Conservation (phyloP, 2,888 invertebrate species). For the Ophraella communa region DNA sequence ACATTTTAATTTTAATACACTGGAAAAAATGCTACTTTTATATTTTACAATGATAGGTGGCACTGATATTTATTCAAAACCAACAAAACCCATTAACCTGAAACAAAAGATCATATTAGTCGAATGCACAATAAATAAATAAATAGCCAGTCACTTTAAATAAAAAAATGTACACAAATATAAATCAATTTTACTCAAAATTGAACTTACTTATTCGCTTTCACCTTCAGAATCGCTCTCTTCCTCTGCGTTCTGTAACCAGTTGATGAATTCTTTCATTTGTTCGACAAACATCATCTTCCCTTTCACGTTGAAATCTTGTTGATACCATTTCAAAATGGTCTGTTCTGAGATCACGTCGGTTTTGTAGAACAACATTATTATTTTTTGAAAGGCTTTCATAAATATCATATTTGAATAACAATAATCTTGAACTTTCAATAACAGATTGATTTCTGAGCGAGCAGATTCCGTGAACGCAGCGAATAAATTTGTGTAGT, state of each 20-base stretch:
- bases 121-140: background rate
- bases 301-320: slow-evolving; percentile 90
- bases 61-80: slow-evolving; percentile 53
- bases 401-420: slow-evolving; percentile 99
- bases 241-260: slow-evolving; percentile 97
- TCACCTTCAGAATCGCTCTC: slow-evolving; percentile 68
- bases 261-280: slow-evolving; percentile 97
- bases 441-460: slow-evolving; percentile 86
- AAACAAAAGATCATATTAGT: slow-evolving; percentile 35
- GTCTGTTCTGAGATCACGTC: slow-evolving; percentile 95
- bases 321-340: slow-evolving; percentile 96
- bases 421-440: slow-evolving; percentile 96
- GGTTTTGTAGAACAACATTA: slow-evolving; percentile 94
- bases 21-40: slow-evolving; percentile 59
- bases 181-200: too few species aligned
- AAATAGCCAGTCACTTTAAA: too few species aligned
- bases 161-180: too few species aligned
- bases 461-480: slow-evolving; percentile 86
- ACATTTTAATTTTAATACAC: slow-evolving; percentile 53
- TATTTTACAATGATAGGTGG: slow-evolving; percentile 54
- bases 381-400: slow-evolving; percentile 97
- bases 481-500: slow-evolving; percentile 84
- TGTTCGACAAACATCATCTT: slow-evolving; percentile 98
- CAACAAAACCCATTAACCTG: slow-evolving; percentile 36
- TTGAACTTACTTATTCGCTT: slow-evolving; percentile 56